phyloP scores from a whole-genome alignment of 2,797 vertebrate species.

The Malacoctenus gilli region DNA sequence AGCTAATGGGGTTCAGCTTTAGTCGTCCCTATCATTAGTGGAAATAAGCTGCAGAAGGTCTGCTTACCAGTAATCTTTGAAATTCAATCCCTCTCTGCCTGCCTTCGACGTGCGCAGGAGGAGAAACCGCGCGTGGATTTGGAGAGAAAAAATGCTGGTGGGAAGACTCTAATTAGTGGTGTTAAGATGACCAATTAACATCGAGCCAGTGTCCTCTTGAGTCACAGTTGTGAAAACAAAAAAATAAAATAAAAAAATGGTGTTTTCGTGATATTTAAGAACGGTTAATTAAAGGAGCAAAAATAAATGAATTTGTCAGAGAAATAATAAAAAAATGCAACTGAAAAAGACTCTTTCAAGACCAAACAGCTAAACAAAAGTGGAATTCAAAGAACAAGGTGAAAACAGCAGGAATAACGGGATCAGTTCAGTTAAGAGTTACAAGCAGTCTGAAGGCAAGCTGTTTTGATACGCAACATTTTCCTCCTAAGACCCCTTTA shows the following conservation, averaged over 20 bases:
- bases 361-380: background rate
- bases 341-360: background rate
- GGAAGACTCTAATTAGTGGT: constrained; percentile 29
- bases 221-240: constrained; percentile 1
- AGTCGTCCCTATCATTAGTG: constrained; percentile 48
- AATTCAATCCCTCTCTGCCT: constrained; percentile 24
- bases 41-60: constrained; percentile 30
- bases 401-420: background rate
- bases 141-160: constrained; percentile 17
- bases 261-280: constrained; percentile 2
- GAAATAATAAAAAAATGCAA: background rate
- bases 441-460: too few relatives aligned
- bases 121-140: constrained; percentile 12
- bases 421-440: too few relatives aligned
- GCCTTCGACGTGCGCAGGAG: constrained; percentile 5
- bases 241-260: background rate
- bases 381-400: background rate
- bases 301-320: background rate
- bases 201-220: background rate
- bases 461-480: too few relatives aligned
- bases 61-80: constrained; percentile 21
- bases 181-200: constrained; percentile 28
- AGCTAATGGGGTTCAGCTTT: constrained; percentile 48
- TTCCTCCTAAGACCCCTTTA: too few relatives aligned
- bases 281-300: background rate